Conservation (phyloP, 1,140 invertebrate genomes). For the Olivierus martensii region DNA sequence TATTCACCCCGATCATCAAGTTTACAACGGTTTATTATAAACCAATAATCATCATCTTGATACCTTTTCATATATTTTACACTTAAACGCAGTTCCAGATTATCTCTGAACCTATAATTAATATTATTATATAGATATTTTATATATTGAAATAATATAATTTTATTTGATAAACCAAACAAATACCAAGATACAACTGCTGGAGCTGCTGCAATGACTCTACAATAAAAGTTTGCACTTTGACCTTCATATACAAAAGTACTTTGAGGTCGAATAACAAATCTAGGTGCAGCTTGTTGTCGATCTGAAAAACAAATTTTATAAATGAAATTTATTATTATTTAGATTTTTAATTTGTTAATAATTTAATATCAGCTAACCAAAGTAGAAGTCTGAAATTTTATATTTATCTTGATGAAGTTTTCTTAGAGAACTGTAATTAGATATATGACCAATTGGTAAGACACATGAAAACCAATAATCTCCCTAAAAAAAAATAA, state of each 20-base stretch:
- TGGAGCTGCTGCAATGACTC: constrained; percentile 84
- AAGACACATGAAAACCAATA: constrained; percentile 85
- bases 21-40: constrained; percentile 92
- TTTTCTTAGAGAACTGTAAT: constrained; percentile 93
- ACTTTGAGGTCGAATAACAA: constrained; percentile 90
- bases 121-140: neutral
- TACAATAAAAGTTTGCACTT: constrained; percentile 91
- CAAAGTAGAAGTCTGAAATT: constrained; percentile 87
- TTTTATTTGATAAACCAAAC: neutral
- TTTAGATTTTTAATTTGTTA: too few relatives aligned
- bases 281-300: constrained; percentile 89
- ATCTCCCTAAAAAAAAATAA: constrained; percentile 25
- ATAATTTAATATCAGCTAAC: constrained; percentile 2
- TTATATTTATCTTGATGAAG: constrained; percentile 90
- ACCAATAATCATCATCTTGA: constrained; percentile 87
- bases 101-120: constrained; percentile 46
- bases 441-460: constrained; percentile 89
- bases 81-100: constrained; percentile 81
- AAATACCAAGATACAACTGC: constrained; percentile 86
- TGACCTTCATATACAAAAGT: constrained; percentile 95
- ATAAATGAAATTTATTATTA: too few relatives aligned
- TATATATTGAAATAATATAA: neutral
- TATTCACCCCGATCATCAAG: constrained; percentile 93
- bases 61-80: constrained; percentile 99
- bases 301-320: constrained; percentile 45